These are phyloP conservation scores for Galerucella calmariensis DNA, from an alignment of 2,888 invertebrate species.

Conservation along the genomic window DNA sequence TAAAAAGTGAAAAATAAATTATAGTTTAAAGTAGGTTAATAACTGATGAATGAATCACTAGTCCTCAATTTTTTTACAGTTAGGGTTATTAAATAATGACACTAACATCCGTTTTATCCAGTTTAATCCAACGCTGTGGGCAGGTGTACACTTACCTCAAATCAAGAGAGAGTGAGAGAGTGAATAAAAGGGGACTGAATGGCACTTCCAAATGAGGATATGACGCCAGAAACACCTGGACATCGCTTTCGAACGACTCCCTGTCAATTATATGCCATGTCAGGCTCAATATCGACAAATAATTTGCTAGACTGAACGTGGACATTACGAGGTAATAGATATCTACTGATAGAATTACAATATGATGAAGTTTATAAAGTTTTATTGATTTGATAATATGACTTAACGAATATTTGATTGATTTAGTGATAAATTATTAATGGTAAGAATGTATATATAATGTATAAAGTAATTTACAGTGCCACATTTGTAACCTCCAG, in stretches of 20 bases:
- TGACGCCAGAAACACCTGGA: slow-evolving; percentile 43
- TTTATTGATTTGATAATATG: not conserved
- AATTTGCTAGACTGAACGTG: slow-evolving; percentile 37
- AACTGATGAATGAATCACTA: not conserved
- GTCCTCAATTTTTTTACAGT: not conserved
- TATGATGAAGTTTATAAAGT: slow-evolving; percentile 12
- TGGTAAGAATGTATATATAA: not conserved
- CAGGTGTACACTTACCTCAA: slow-evolving; percentile 17
- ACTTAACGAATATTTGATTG: not conserved
- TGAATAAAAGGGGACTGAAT: slow-evolving; percentile 41
- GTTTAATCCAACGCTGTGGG: slow-evolving; percentile 1
- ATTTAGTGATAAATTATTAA: not conserved
- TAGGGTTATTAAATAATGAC: not conserved
- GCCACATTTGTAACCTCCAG: no score
- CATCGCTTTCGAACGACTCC: slow-evolving; percentile 37
- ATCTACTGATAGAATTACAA: not conserved
- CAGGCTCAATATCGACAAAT: slow-evolving; percentile 37
- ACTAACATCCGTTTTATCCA: not conserved
- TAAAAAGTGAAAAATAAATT: no score
- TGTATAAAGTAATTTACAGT: not conserved
- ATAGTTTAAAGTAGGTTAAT: no score
- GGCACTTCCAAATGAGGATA: slow-evolving; percentile 38
- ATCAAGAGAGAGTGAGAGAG: slow-evolving; percentile 14
- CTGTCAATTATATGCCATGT: slow-evolving; percentile 42
- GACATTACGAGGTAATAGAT: slow-evolving; percentile 3